A percentile compares a stretch with the other conserved stretches of the same genome.
phyloP scores from a whole-genome alignment of 2,113 vertebrate genomes.

The Urocolius indicus region DNA sequence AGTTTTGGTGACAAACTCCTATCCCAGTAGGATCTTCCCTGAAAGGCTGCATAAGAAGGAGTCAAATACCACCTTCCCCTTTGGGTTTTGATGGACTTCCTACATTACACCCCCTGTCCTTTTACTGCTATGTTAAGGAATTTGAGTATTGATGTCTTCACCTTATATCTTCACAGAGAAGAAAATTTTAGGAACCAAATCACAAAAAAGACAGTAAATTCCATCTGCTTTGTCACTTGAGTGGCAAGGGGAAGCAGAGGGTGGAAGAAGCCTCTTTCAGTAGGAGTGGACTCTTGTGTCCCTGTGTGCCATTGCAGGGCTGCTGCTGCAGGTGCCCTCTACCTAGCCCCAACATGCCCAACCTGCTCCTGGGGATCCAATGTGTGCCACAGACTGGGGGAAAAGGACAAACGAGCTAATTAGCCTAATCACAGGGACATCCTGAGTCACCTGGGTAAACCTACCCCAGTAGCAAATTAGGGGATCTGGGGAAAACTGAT shows the following conservation, averaged over 20 bases:
- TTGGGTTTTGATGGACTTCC: neutral
- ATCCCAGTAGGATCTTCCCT: neutral
- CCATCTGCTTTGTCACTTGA: neutral
- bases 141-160: neutral
- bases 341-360: neutral
- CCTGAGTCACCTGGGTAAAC: neutral
- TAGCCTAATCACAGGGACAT: neutral
- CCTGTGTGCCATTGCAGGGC: fast-evolving
- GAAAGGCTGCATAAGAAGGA: neutral
- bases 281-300: neutral
- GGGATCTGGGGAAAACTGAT: neutral
- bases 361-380: neutral
- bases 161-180: neutral
- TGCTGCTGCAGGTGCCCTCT: fast-evolving
- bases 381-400: fast-evolving
- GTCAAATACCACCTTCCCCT: neutral
- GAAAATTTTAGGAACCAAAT: neutral
- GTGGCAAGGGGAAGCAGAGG: neutral
- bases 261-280: neutral
- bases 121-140: neutral
- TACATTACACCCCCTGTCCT: fast-evolving
- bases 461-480: neutral
- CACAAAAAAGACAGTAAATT: neutral
- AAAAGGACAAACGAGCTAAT: neutral
- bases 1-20: neutral